Evolutionary conservation across 1,140 invertebrate genomes (phyloP).

Genomic region (Cotesia glomerata): DNA sequence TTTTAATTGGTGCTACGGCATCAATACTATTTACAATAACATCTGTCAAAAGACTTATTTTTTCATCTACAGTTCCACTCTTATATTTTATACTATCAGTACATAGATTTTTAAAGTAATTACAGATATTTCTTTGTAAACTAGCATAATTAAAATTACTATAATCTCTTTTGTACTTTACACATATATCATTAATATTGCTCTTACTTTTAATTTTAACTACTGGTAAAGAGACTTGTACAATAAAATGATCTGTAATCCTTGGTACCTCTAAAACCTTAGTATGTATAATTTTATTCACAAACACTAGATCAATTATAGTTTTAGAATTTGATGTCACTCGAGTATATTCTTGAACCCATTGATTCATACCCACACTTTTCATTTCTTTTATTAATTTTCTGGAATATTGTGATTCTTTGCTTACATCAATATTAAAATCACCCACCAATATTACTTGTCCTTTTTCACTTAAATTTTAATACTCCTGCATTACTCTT

Average conservation of each 20-base stretch:
- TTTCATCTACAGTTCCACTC: not conserved
- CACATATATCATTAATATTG: not conserved
- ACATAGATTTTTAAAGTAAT: not conserved
- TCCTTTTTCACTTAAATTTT: conserved; percentile 1
- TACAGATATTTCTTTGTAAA: not conserved
- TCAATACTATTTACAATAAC: not conserved
- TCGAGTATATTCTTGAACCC: no score
- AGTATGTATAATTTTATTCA: no score
- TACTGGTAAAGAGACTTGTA: not conserved
- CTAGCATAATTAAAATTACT: not conserved
- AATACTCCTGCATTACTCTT: not conserved
- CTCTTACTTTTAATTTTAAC: not conserved
- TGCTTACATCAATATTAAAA: not conserved
- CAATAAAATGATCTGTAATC: no score
- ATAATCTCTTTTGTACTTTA: not conserved
- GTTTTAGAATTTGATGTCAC: no score
- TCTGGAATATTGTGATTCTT: no score
- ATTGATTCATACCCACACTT: no score
- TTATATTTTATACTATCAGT: not conserved
- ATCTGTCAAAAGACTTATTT: not conserved
- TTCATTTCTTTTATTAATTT: no score
- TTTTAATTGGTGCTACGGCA: not conserved
- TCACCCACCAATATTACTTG: conserved; percentile 4
- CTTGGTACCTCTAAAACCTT: no score
- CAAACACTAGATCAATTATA: no score